Base-by-base conservation (phyloP, 2,888 invertebrate species). In the Drosophila histrio region DNA sequence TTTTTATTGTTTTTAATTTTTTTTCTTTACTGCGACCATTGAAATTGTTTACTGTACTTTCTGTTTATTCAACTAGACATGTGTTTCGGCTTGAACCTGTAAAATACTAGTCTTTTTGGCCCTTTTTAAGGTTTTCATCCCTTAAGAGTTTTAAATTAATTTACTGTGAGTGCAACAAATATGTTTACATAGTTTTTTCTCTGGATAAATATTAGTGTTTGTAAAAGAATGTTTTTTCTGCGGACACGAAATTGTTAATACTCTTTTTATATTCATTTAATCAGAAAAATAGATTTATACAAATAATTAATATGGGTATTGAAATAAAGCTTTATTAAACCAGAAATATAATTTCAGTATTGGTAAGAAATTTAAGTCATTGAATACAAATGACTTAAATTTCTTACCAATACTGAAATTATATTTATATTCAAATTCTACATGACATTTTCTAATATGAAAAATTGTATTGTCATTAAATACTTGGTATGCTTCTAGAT, bases 31-130 rank as follows among this genome's bases (percentile, higher is more conserved):
- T 15, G 13, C 11, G 3, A 2, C 36, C 17, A 15, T 38, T 58
- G 26, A 32, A n/a, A 57, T 44, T 59, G 59, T 53, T 49, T 73
- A 59, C 38, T 60, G 19, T 22, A 39, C 28, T 63, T 59, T 64
- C 36, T 73, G 43, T 63, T 68, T 49, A 39, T 63, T 43, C 21
- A 56, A 70, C 46, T 41, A 9, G 32, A 61, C 11, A 36, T 38
- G 38, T 50, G 22, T 17, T 44, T 36, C 32, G 21, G 11, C 6
- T 13, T 41, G 41, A 9, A 17, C 17, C 24, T 22, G 11, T 39
- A 56, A 68, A 54, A 38, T 9, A 58, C 11, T 41, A 17, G 13
- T n/a, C 3, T 36, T 28, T 15, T 8, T n/a, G 2, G n/a, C 9
- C 15, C 3, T 3, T 6, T 50, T 26, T 32, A 8, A 0, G 2